Evolutionary conservation across 2,113 vertebrate species (phyloP).

Genomic region (Labrus mixtus): DNA sequence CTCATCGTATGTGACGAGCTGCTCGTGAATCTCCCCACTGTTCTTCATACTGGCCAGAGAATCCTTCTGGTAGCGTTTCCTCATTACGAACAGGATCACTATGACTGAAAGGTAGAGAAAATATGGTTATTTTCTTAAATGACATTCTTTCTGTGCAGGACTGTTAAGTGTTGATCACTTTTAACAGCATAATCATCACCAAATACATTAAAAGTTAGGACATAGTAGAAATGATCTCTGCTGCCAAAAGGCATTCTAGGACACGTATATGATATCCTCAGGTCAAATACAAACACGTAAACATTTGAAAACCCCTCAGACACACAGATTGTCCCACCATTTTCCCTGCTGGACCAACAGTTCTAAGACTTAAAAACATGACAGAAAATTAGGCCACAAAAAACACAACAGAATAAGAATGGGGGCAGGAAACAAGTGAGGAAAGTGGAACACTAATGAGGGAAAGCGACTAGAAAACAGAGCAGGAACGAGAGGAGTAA

Average conservation of each 20-base stretch:
- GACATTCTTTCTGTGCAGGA: not conserved
- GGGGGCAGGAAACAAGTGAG: slow-evolving; percentile 39
- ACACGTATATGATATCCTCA: too few species aligned
- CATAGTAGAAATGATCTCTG: not conserved
- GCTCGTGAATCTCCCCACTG: slow-evolving; percentile 93
- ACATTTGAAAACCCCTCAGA: not conserved
- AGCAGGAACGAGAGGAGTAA: slow-evolving; percentile 24
- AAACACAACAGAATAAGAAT: slow-evolving; percentile 35
- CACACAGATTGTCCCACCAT: not conserved
- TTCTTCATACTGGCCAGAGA: slow-evolving; percentile 84
- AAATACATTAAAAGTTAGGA: not conserved
- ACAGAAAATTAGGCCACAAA: slow-evolving; percentile 41
- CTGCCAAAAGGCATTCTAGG: too few species aligned
- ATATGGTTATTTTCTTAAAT: not conserved
- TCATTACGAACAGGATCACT: slow-evolving; percentile 87
- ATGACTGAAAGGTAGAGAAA: slow-evolving; percentile 85
- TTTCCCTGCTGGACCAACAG: slow-evolving; percentile 1
- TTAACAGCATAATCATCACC: not conserved
- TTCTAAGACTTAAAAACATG: slow-evolving; percentile 16
- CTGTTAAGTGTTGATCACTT: not conserved
- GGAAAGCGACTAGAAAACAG: slow-evolving; percentile 28
- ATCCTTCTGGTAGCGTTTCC: slow-evolving; percentile 90
- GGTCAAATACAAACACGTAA: not conserved
- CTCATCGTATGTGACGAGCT: slow-evolving; percentile 96
- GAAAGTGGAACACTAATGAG: slow-evolving; percentile 45